Evolutionary conservation across 2,797 vertebrate genomes (phyloP).

Genomic region (Phataginus tetradactyla): DNA sequence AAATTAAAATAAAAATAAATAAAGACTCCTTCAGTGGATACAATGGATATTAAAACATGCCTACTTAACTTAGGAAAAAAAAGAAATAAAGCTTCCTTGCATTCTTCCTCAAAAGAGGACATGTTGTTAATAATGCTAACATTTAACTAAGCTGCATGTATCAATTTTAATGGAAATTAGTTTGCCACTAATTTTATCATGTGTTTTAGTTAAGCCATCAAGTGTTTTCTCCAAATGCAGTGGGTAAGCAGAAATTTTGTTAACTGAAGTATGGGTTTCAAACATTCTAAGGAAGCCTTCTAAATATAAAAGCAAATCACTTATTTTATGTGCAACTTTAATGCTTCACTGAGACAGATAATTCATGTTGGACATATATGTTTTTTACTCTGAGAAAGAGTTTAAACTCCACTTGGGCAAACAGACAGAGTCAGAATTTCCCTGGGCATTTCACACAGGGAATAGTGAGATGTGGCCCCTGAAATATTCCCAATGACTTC

Average conservation of each 20-base stretch:
- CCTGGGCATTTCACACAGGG: not conserved
- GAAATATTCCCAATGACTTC: slow-evolving; percentile 49
- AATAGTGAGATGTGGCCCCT: not conserved
- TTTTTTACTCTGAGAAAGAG: slow-evolving; percentile 18
- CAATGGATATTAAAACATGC: no score
- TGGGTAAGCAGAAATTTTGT: not conserved
- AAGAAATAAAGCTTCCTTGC: not conserved
- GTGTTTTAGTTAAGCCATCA: not conserved
- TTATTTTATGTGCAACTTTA: not conserved
- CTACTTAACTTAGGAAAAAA: no score
- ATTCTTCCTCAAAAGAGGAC: not conserved
- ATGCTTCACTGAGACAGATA: not conserved
- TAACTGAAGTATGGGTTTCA: not conserved
- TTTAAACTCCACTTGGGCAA: slow-evolving; percentile 3
- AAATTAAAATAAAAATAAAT: no score
- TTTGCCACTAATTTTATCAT: slow-evolving; percentile 2
- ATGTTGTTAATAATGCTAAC: not conserved
- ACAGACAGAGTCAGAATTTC: slow-evolving; percentile 33
- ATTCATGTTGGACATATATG: not conserved
- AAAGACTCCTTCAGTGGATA: no score
- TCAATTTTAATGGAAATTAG: not conserved
- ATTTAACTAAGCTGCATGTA: not conserved
- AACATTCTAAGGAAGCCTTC: not conserved
- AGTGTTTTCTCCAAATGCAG: not conserved
- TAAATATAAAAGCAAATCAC: slow-evolving; percentile 34